A percentile compares a stretch with the other conserved stretches of the same genome.
Conservation (phyloP, 2,797 vertebrate species). For the Sebastes nivosus region DNA sequence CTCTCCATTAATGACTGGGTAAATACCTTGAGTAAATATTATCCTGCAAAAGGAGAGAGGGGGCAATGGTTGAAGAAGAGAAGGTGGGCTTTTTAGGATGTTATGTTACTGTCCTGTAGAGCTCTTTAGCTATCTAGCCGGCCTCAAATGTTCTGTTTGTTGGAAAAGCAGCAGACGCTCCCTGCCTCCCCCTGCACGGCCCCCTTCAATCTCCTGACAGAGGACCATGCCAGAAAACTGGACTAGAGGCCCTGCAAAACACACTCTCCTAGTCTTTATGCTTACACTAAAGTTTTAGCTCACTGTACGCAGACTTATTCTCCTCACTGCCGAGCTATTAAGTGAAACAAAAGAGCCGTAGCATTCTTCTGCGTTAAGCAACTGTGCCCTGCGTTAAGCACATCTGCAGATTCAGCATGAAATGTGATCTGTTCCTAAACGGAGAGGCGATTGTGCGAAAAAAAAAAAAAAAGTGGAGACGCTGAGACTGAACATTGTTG, state of each 20-base stretch:
- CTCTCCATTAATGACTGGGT: conserved; percentile 36
- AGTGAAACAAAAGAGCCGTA: conserved; percentile 53
- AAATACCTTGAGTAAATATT: conserved; percentile 39
- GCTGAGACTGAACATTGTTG: conserved; percentile 10
- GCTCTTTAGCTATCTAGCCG: conserved; percentile 5
- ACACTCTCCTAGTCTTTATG: conserved; percentile 23
- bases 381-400: conserved; percentile 43
- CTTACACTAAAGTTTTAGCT: conserved; percentile 19
- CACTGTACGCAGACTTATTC: conserved; percentile 40
- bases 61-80: background rate
- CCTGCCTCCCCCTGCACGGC: conserved; percentile 53
- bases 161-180: conserved; percentile 57
- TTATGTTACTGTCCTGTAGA: conserved; percentile 25
- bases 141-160: conserved; percentile 47
- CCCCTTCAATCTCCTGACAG: conserved; percentile 58
- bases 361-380: conserved; percentile 43
- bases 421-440: conserved; percentile 55
- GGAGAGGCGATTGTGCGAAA: conserved; percentile 30
- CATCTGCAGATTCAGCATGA: conserved; percentile 68
- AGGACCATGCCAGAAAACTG: conserved; percentile 53
- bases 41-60: background rate
- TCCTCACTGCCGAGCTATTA: conserved; percentile 41
- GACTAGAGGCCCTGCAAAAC: conserved; percentile 47
- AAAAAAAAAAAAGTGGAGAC: conserved; percentile 2
- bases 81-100: conserved; percentile 5